phyloP scores from a whole-genome alignment of 1,140 invertebrate genomes.

The Brachionus rubens region DNA sequence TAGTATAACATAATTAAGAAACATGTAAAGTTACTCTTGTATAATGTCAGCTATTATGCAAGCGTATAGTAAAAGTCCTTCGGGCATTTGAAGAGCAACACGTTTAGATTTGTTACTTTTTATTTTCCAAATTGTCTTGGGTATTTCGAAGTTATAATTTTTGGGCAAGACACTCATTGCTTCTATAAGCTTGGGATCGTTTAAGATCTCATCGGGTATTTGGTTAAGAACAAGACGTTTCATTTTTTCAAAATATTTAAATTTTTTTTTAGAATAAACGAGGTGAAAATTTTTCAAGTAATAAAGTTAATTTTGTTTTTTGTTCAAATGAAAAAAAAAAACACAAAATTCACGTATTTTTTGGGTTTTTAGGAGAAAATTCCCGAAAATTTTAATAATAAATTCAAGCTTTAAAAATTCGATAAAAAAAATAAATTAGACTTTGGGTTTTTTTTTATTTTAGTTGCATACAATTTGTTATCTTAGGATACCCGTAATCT shows the following conservation, averaged over 20 bases:
- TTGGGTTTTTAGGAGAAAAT: neutral
- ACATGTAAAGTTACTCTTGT: conserved; percentile 63
- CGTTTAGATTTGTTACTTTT: conserved; percentile 72
- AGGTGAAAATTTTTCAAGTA: neutral
- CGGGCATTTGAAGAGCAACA: conserved; percentile 93
- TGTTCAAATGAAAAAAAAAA: neutral
- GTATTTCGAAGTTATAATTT: conserved; percentile 99
- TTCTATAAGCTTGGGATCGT: conserved; percentile 72
- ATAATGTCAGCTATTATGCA: conserved; percentile 90
- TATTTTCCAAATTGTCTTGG: conserved; percentile 96
- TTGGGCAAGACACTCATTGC: conserved; percentile 71
- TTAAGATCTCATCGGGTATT: conserved; percentile 77
- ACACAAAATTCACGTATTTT: neutral
- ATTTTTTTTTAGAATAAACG: neutral
- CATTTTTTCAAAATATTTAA: conserved; percentile 10
- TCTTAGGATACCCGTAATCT: too few relatives aligned
- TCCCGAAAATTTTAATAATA: conserved; percentile 22
- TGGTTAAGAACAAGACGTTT: conserved; percentile 34
- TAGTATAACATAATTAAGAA: neutral
- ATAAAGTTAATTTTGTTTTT: neutral
- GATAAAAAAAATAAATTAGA: neutral
- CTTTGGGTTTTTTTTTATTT: neutral
- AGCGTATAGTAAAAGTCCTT: conserved; percentile 84
- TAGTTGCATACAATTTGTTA: too few relatives aligned
- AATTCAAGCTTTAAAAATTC: neutral